Base-by-base conservation (phyloP, 2,888 invertebrate species). In the Julus scanicus region DNA sequence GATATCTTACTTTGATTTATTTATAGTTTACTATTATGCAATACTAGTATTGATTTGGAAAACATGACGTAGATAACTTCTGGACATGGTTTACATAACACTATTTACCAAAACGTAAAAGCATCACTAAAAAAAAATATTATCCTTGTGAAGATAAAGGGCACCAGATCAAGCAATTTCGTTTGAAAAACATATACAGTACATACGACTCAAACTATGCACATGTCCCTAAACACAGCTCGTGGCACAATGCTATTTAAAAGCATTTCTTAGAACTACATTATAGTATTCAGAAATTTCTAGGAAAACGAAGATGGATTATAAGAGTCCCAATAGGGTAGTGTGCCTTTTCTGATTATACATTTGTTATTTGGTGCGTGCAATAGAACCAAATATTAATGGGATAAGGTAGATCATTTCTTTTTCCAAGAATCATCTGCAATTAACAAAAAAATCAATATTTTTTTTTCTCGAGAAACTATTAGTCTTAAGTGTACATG, bases 401-500 rank as follows among this genome's bases (percentile, higher is more conserved):
- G 29, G 29, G 63, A 17, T 17, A 57, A 4, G 57, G 11, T 57
- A 15, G 57, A 57, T 15, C 15, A 0, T 57, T 57, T 15, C 57
- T 4, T 57, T 48, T 57, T 15, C 57, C 57, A 57, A 63, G 63
- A 15, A 15, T 11, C 11, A 57, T 1, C 17, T 11, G 63, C n/a
- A 63, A 63, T 57, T 63, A 63, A 63, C n/a, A 63, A 17, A 63
- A 63, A 63, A 63, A 63, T 63, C 63, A 63, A 63, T 63, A n/a
- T 2, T 6, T 63, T 63, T 63, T 63, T 17, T 8, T 11, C 1
- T n/a, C n/a, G n/a, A 63, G 17, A n/a, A n/a, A 63, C 63, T 63
- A n/a, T 63, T 48, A 63, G n/a, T n/a, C 63, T 6, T n/a, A 13
- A n/a, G 63, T 63, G n/a, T n/a, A 4, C 57, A 11, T 11, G 29